Percentiles rank a stretch among this genome's conserved stretches.
These are phyloP conservation scores for Lordiphosa fenestrarum DNA, from an alignment of 2,888 invertebrate species.

Conservation along the genomic window DNA sequence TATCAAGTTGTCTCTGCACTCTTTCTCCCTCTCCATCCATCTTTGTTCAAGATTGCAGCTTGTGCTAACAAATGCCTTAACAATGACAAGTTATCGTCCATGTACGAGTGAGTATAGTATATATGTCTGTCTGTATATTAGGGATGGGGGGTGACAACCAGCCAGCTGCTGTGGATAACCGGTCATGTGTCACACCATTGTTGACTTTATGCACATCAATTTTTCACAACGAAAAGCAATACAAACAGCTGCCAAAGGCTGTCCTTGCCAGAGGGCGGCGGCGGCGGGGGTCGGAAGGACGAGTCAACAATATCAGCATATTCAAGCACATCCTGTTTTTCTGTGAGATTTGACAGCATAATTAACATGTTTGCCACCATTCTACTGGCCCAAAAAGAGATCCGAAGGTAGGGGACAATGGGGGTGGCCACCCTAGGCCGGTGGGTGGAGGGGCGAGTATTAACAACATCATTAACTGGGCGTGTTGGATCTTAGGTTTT, in stretches of 20 bases:
- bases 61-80: constrained; percentile 16
- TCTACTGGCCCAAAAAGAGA: constrained; percentile 1
- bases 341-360: constrained; percentile 32
- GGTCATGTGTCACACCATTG: constrained; percentile 23
- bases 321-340: constrained; percentile 13
- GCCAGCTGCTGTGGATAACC: not conserved
- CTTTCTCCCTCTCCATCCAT: not conserved
- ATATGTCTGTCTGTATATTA: not conserved
- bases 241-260: constrained; percentile 4
- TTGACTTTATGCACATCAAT: constrained; percentile 34
- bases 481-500: constrained; percentile 1
- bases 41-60: constrained; percentile 8
- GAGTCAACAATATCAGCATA: constrained; percentile 4
- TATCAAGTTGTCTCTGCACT: no score
- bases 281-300: not conserved
- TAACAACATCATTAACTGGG: constrained; percentile 32
- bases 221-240: constrained; percentile 25
- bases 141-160: constrained; percentile 1
- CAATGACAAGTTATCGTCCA: constrained; percentile 19
- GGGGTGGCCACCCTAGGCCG: constrained; percentile 4
- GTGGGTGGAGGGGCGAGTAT: not conserved
- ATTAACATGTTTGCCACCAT: constrained; percentile 26
- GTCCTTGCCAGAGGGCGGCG: constrained; percentile 1
- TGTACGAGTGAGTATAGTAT: not conserved
- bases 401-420: not conserved